A percentile compares a stretch with the other conserved stretches of the same genome.
phyloP scores from a whole-genome alignment of 2,888 invertebrate genomes.

The Endomychus coccineus region DNA sequence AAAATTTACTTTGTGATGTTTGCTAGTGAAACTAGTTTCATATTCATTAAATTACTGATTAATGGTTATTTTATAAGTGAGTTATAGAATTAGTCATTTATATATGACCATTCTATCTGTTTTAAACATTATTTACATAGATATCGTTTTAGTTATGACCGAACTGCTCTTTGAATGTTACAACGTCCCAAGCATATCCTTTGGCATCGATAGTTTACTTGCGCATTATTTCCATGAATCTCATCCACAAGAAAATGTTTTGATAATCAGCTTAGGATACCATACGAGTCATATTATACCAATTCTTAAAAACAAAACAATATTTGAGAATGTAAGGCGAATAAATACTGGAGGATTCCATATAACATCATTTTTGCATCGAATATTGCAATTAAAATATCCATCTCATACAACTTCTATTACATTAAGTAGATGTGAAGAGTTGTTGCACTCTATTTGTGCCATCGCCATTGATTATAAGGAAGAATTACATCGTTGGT shows the following conservation, averaged over 20 bases:
- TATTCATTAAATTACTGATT: too few species aligned
- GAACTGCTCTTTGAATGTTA: slow-evolving; percentile 92
- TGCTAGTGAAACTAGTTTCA: too few species aligned
- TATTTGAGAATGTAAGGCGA: slow-evolving; percentile 64
- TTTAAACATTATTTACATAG: slow-evolving; percentile 4
- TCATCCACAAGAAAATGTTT: slow-evolving; percentile 51
- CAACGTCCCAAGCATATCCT: slow-evolving; percentile 74
- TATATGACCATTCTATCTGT: slow-evolving; percentile 3
- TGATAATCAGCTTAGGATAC: slow-evolving; percentile 81
- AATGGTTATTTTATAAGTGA: too few species aligned
- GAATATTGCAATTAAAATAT: slow-evolving; percentile 85
- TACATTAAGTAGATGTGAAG: slow-evolving; percentile 80
- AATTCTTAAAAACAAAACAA: slow-evolving; percentile 62
- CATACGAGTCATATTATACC: slow-evolving; percentile 85
- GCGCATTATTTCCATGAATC: slow-evolving; percentile 58
- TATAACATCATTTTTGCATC: slow-evolving; percentile 75
- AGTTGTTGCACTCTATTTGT: slow-evolving; percentile 75
- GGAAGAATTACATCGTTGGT: slow-evolving; percentile 74
- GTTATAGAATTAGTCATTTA: too few species aligned
- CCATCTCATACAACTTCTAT: slow-evolving; percentile 85
- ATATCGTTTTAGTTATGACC: slow-evolving; percentile 67
- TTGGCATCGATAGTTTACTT: slow-evolving; percentile 80
- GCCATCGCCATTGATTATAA: slow-evolving; percentile 71
- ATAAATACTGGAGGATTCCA: slow-evolving; percentile 86
- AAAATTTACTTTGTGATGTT: too few species aligned